Evolutionary conservation across 2,113 vertebrate species (phyloP).

Genomic region (Pavo muticus): DNA sequence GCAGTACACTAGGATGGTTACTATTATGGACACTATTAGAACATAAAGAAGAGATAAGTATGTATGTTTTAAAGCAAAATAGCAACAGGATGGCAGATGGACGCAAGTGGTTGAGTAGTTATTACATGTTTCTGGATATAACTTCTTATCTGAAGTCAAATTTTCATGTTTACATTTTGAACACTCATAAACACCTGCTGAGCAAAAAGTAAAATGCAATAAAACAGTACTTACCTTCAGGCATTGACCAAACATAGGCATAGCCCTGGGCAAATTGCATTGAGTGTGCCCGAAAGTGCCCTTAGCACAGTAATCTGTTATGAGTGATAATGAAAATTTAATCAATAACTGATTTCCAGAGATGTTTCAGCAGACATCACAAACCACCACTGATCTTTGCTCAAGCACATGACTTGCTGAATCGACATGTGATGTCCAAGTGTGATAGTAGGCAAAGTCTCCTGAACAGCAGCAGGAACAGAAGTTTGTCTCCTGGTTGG

Average conservation of each 20-base stretch:
- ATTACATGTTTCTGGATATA: background rate
- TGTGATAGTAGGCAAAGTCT: background rate
- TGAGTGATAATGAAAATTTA: background rate
- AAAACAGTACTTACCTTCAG: background rate
- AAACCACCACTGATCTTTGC: conserved; percentile 32
- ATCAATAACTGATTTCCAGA: conserved; percentile 31
- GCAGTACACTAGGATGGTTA: background rate
- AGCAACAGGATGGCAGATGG: background rate
- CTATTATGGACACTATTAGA: conserved; percentile 6
- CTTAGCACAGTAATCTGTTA: background rate
- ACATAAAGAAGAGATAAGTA: conserved; percentile 26
- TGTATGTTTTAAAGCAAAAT: background rate
- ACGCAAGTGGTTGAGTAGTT: background rate
- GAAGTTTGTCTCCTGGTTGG: background rate
- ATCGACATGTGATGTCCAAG: conserved; percentile 10
- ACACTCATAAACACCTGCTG: background rate
- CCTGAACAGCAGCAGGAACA: background rate
- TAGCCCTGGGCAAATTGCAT: background rate
- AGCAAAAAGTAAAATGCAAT: conserved; percentile 8
- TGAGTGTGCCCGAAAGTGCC: rapidly evolving
- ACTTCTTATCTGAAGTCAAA: conserved; percentile 27
- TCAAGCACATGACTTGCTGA: background rate
- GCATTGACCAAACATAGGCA: background rate
- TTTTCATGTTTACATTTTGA: conserved; percentile 14
- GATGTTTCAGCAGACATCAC: background rate